Evolutionary conservation across 37 sponge, comb jelly and placozoan genomes (phyloP).

Genomic region (Theonella swinhoei): DNA sequence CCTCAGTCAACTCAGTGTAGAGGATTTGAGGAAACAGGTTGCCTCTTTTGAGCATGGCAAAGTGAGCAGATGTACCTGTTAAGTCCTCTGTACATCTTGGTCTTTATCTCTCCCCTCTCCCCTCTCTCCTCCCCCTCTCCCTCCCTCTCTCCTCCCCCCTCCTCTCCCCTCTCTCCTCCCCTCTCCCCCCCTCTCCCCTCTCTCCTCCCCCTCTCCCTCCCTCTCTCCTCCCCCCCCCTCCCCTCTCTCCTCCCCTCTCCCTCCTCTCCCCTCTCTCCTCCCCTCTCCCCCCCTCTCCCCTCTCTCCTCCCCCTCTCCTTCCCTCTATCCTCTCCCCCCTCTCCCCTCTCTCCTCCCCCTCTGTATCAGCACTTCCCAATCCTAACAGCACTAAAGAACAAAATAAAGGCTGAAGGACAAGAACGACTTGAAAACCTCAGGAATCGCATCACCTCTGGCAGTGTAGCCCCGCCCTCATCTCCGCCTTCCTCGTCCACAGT

Average conservation of each 20-base stretch:
- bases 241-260: constrained; percentile 13
- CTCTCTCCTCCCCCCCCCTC: background rate
- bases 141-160: background rate
- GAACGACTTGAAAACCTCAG: background rate
- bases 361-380: constrained; percentile 1
- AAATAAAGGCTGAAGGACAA: background rate
- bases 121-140: constrained; percentile 26
- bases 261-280: background rate
- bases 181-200: background rate
- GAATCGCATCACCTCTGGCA: background rate
- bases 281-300: background rate
- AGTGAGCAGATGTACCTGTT: constrained; percentile 14
- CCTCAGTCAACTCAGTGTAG: constrained; percentile 26
- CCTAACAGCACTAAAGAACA: too few species aligned
- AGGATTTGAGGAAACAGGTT: constrained; percentile 41
- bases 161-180: background rate
- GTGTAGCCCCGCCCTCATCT: background rate
- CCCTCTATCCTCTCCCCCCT: constrained; percentile 7
- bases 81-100: background rate
- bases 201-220: constrained; percentile 2
- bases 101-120: background rate
- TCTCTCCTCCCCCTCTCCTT: constrained; percentile 5
- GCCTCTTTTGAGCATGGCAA: constrained; percentile 57
- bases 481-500: background rate
- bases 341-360: constrained; percentile 14